These are phyloP conservation scores for Pangasius larnaudii DNA, from an alignment of 2,797 vertebrate species.

Conservation along the genomic window DNA sequence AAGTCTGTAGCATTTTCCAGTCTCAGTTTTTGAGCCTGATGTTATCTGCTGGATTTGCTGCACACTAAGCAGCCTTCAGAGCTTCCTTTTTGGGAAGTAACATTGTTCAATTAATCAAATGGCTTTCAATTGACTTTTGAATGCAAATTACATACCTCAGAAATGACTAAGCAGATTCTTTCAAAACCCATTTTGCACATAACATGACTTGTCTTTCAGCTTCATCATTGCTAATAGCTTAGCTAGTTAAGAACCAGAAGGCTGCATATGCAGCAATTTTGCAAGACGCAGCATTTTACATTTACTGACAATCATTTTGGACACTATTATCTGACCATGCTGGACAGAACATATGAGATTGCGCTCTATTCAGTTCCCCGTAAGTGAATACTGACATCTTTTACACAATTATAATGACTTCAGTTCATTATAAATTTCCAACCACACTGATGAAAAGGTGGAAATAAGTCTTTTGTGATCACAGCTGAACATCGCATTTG, in stretches of 20 bases:
- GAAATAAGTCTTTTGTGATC: slow-evolving; percentile 3
- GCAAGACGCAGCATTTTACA: slow-evolving; percentile 5
- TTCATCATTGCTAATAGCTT: slow-evolving; percentile 21
- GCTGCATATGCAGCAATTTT: slow-evolving; percentile 7
- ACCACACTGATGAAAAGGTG: slow-evolving; percentile 9
- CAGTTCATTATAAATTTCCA: background rate
- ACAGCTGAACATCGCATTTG: background rate
- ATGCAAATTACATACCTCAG: slow-evolving; percentile 20
- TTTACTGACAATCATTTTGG: background rate
- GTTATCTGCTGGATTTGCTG: slow-evolving; percentile 24
- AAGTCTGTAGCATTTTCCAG: slow-evolving; percentile 19
- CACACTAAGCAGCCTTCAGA: slow-evolving; percentile 9
- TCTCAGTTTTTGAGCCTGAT: background rate
- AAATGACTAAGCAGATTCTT: slow-evolving; percentile 33
- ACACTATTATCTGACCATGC: background rate
- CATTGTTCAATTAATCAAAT: slow-evolving; percentile 26
- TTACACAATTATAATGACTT: background rate
- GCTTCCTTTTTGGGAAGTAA: background rate
- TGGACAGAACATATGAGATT: slow-evolving; percentile 3
- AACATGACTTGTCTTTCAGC: slow-evolving; percentile 21
- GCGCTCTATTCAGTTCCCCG: background rate
- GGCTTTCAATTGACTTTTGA: slow-evolving; percentile 25
- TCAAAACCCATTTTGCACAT: background rate
- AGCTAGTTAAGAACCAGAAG: slow-evolving; percentile 14
- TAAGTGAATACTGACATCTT: slow-evolving; percentile 11